Percentiles rank a stretch among this genome's conserved stretches.
These are phyloP conservation scores for Agriopis leucophaearia DNA, from an alignment of 2,888 invertebrate species.

Conservation along the genomic window DNA sequence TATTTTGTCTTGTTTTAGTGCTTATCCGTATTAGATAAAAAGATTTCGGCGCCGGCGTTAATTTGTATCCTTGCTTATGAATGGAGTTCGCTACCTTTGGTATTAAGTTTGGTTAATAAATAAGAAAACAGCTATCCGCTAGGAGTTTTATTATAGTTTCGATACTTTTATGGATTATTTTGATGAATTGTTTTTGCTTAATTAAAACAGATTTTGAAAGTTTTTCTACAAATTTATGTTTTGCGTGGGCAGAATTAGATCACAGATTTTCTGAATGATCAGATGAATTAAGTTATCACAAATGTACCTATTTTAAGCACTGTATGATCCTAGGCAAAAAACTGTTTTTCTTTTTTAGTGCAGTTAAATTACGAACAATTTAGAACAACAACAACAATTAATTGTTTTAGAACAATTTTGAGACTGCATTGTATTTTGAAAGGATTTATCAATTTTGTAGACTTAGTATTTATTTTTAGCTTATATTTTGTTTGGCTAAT, in stretches of 20 bases:
- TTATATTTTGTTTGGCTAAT: no score
- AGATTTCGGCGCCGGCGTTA: conserved; percentile 33
- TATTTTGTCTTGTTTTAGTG: conserved; percentile 28
- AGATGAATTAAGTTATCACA: no score
- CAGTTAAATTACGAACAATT: no score
- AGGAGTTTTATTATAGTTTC: conserved; percentile 13
- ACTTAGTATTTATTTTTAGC: no score
- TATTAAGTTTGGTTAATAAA: conserved; percentile 27
- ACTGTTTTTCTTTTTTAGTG: no score
- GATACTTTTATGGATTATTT: conserved; percentile 10
- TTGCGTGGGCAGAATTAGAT: conserved; percentile 1
- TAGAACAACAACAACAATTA: no score
- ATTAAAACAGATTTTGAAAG: conserved; percentile 13
- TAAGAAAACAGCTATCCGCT: conserved; percentile 15
- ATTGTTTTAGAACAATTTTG: no score
- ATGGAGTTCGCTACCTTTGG: conserved; percentile 34
- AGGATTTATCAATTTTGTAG: no score
- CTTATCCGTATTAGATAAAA: conserved; percentile 28
- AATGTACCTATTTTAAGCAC: no score
- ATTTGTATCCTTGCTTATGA: conserved; percentile 30
- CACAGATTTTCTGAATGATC: neutral
- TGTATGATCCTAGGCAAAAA: neutral
- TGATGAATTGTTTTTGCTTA: conserved; percentile 17
- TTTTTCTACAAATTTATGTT: conserved; percentile 10
- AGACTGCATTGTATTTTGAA: no score